Percentiles rank a stretch among this genome's conserved stretches.
phyloP scores from a whole-genome alignment of 2,888 invertebrate genomes.

The Ormyrus pomaceus region DNA sequence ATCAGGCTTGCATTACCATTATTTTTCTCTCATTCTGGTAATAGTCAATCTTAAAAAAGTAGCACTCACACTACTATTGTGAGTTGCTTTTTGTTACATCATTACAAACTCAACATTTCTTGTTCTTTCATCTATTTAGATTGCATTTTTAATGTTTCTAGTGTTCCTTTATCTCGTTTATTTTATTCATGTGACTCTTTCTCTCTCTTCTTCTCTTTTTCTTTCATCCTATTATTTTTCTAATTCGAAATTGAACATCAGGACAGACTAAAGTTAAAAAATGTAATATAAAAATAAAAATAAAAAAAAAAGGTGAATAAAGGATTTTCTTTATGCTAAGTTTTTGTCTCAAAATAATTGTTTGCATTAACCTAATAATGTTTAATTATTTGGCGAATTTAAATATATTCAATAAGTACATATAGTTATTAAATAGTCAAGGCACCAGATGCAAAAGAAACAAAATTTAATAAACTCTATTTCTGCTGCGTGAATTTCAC shows the following conservation, averaged over 20 bases:
- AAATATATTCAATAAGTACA: background rate
- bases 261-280: constrained; percentile 7
- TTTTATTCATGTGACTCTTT: constrained; percentile 9
- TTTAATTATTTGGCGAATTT: background rate
- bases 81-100: constrained; percentile 32
- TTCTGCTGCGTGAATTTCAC: no score
- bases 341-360: background rate
- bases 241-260: constrained; percentile 18
- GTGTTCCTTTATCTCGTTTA: constrained; percentile 7
- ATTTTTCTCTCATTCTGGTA: constrained; percentile 34
- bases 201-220: background rate
- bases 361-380: background rate
- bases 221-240: constrained; percentile 7
- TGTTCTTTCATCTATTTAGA: constrained; percentile 18
- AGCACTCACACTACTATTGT: constrained; percentile 13
- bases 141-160: background rate
- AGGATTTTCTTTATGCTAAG: background rate
- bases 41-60: constrained; percentile 33
- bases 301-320: background rate
- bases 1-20: background rate
- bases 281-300: background rate
- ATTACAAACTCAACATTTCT: constrained; percentile 14
- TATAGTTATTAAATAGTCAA: background rate
- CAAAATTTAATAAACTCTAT: no score
- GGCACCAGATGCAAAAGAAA: no score